A percentile compares a stretch with the other conserved stretches of the same genome.
These are phyloP conservation scores for Epiblema foenella DNA, from an alignment of 2,888 invertebrate species.

Conservation along the genomic window DNA sequence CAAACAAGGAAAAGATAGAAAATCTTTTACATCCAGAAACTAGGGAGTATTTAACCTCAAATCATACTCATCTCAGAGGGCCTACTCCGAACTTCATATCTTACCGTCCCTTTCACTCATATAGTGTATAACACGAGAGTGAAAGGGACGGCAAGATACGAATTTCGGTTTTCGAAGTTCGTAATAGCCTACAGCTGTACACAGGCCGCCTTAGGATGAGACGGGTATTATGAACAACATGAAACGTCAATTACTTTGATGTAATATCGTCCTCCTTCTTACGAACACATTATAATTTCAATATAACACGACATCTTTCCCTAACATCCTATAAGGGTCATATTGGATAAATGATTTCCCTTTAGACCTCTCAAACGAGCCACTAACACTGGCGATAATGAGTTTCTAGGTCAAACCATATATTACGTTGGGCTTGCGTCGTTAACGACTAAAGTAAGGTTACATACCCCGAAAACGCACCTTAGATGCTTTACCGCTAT, in stretches of 20 bases:
- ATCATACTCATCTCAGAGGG: too few species aligned
- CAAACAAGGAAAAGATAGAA: too few species aligned
- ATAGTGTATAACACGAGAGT: too few species aligned
- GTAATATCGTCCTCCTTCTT: neutral
- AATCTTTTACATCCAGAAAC: too few species aligned
- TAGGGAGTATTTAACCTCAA: neutral
- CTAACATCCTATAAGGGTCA: constrained; percentile 1
- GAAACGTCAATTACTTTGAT: neutral
- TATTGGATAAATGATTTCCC: constrained; percentile 27
- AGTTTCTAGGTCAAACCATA: constrained; percentile 30
- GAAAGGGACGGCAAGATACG: too few species aligned
- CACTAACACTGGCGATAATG: constrained; percentile 25
- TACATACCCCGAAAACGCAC: constrained; percentile 17
- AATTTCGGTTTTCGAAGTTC: too few species aligned
- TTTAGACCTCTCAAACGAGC: constrained; percentile 16
- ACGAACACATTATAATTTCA: neutral
- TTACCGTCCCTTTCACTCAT: too few species aligned
- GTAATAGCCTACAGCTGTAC: too few species aligned
- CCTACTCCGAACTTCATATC: too few species aligned
- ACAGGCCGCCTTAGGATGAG: too few species aligned
- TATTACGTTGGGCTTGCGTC: constrained; percentile 15
- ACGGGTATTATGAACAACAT: neutral
- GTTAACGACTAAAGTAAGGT: constrained; percentile 26
- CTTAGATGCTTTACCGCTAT: constrained; percentile 7
- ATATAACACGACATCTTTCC: neutral